Evolutionary conservation across 2,797 vertebrate genomes (phyloP), one percentile per base, ranked within the genome.

Genomic region (Sebastes nivosus): DNA sequence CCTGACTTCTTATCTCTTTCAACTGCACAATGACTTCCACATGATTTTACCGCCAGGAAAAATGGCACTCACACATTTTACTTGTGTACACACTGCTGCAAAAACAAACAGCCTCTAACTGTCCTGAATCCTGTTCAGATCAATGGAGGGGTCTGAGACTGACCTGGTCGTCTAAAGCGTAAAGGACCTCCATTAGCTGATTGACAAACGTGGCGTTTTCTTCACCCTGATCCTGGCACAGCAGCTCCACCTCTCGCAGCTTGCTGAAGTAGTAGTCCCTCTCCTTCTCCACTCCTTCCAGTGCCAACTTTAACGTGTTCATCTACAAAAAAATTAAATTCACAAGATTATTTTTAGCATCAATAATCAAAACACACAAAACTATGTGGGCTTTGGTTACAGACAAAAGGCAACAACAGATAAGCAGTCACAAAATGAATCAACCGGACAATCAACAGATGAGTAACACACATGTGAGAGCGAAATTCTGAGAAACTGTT

Each of bases 181-280:
- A 99, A 32, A 99, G 97, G 79, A 99, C 96, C 86, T 99, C 98
- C 98, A 99, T 99, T 93, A 99, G 92, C 93, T 95, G 96, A 46
- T 98, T 96, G 75, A 99, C 97, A 72, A 99, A 97, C 60, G 95
- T 95, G 18, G 97, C 96, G 14, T 96, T 97, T 90, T 98, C 98
- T 92, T 97, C 96, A 27, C 97, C 97, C 0, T 98, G 98, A 13
- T 99, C 98, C 93, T 99, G 99, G 94, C 98, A 99, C 83, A 99
- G 96, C 68, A 98, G 95, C 93, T 99, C 99, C 80, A 99, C 98
- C 92, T 99, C 98, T 87, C 98, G 96, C 96, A 99, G 95, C 94
- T 99, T 99, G 77, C 98, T 97, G 54, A 99, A 99, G 95, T 99
- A 99, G 96, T 98, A 99, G 95, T 99, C 98, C 89, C 99, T 96